Evolutionary conservation across 2,797 vertebrate genomes (phyloP).

Genomic region (Acropternis orthonyx): DNA sequence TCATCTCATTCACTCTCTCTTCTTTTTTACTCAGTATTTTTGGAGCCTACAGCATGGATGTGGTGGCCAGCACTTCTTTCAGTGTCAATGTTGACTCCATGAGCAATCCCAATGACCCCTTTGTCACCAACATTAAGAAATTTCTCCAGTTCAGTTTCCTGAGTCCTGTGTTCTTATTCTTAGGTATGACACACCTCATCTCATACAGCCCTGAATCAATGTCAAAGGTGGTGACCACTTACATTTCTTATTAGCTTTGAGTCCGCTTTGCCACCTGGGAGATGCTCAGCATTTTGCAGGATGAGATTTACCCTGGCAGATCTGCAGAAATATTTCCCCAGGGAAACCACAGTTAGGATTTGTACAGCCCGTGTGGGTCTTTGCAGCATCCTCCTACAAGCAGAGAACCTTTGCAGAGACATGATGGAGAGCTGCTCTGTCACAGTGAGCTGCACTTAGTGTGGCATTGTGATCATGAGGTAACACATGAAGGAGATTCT

Average conservation of each 20-base stretch:
- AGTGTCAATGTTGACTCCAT: constrained; percentile 79
- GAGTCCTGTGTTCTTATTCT: constrained; percentile 54
- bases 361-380: not conserved
- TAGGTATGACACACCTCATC: constrained; percentile 56
- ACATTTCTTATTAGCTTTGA: not conserved
- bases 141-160: constrained; percentile 75
- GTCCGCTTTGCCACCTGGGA: not conserved
- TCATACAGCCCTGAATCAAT: not conserved
- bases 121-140: constrained; percentile 81
- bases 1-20: not conserved
- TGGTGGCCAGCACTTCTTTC: constrained; percentile 81
- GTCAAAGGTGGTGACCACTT: not conserved
- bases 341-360: not conserved
- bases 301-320: not conserved
- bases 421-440: not conserved
- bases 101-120: constrained; percentile 79
- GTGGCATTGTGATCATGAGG: not conserved
- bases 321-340: not conserved
- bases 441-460: not conserved
- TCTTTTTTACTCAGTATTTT: constrained; percentile 70
- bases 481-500: not conserved
- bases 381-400: not conserved
- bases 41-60: constrained; percentile 83
- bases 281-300: not conserved
- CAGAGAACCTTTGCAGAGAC: not conserved